Conservation (phyloP, 1,140 invertebrate genomes). For the Rhizoglyphus robini region DNA sequence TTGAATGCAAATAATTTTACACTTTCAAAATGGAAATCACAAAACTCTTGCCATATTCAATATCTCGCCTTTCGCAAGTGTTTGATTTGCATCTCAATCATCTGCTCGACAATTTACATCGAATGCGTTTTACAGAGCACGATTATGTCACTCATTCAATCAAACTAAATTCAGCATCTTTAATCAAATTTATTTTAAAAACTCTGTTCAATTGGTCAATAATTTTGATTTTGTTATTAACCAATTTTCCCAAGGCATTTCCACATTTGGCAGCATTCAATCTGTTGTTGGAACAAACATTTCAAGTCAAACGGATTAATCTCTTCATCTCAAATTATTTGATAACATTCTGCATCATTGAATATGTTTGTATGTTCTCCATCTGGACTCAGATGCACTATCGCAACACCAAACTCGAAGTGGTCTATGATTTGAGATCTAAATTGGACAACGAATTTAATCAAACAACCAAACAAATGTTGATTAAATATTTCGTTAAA, state of each 20-base stretch:
- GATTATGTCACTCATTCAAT: background rate
- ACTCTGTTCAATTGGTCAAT: no score
- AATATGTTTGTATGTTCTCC: background rate
- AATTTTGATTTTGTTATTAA: background rate
- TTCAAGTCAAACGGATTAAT: background rate
- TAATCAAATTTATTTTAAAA: background rate
- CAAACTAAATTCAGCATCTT: background rate
- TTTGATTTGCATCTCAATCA: background rate
- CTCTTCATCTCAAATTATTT: background rate
- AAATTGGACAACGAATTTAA: background rate
- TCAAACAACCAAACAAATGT: background rate
- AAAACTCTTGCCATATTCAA: no score
- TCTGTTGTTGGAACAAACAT: background rate
- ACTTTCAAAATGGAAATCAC: no score
- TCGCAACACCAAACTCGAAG: background rate
- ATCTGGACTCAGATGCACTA: background rate
- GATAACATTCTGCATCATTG: background rate
- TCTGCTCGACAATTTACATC: background rate
- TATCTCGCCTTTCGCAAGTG: no score
- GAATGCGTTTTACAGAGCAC: background rate
- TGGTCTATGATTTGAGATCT: background rate
- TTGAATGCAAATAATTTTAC: no score
- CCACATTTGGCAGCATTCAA: background rate
- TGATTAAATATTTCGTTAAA: background rate
- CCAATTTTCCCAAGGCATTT: background rate